Base-by-base conservation (phyloP, 2,113 vertebrate species). In the Lycaon pictus region DNA sequence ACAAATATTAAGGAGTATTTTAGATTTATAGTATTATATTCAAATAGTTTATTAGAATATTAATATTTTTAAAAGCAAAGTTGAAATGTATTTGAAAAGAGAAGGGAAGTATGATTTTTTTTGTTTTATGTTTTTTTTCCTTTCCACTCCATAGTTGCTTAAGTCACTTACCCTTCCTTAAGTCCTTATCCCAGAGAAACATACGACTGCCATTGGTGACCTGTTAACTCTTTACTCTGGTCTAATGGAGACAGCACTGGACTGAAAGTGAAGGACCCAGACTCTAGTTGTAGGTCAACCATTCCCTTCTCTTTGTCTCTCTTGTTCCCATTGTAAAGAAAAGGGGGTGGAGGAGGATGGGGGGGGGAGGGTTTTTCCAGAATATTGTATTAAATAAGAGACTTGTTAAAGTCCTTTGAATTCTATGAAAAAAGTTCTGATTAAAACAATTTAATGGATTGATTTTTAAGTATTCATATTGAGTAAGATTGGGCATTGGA, bases 141-240 rank as follows among this genome's bases (percentile, higher is more conserved):
- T 96, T 96, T 94, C 25, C 15, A 8, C 35, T 94, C 76, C 92
- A 85, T 95, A 85, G 93, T 95, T 96, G 79, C 53, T 56, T 82
- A 65, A 92, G 77, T 96, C 67, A 96, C 72, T 97, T 97, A 97
- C 95, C 96, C 96, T 97, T 98, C 96, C 96, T 98, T 98, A 98
- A 97, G 96, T 98, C 97, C 71, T 82, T 90, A 81, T 80, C 91
- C 88, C 94, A 97, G 96, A 97, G 81, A 93, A 90, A 96, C 88
- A 98, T 93, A 65, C 88, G 55, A 60, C 95, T 96, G 76, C 90
- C 88, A 76, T 95, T 97, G 96, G 56, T 82, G 96, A 96, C 93
- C 90, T 92, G 94, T 96, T 97, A 83, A 93, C 90, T 96, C 84
- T 98, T 96, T 97, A 95, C 89, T 91, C 71, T 96, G 89, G 91